A percentile compares a stretch with the other conserved stretches of the same genome.
phyloP scores from a whole-genome alignment of 2,113 vertebrate species.

The Emberiza fucata region DNA sequence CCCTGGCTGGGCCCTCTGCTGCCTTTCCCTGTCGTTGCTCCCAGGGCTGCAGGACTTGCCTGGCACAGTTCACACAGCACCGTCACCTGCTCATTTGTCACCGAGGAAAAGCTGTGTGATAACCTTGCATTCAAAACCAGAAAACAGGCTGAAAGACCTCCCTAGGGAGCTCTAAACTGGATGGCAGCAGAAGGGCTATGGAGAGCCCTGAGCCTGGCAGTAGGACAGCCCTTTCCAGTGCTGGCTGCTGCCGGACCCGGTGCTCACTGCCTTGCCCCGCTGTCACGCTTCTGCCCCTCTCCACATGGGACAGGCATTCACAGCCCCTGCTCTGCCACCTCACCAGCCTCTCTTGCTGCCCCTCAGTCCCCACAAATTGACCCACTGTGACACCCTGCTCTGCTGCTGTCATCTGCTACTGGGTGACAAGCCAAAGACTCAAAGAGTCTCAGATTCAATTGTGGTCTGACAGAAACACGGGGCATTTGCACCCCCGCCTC shows the following conservation, averaged over 20 bases:
- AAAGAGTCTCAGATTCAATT: background rate
- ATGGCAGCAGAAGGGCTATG: background rate
- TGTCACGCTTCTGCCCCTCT: background rate
- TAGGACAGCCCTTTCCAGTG: background rate
- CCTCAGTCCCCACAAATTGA: background rate
- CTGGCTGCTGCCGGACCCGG: background rate
- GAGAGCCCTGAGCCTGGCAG: background rate
- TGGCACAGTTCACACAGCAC: background rate
- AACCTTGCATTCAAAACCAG: background rate
- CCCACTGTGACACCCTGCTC: background rate
- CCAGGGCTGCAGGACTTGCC: background rate
- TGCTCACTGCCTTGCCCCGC: rapidly evolving
- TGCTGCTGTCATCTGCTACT: background rate
- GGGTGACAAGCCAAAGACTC: background rate
- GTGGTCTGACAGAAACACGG: background rate
- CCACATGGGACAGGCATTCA: rapidly evolving
- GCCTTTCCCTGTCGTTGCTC: background rate
- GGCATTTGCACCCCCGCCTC: background rate
- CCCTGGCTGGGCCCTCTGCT: background rate
- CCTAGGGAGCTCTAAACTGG: background rate
- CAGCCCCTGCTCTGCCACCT: background rate
- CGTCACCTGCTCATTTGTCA: background rate
- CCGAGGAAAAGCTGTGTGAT: background rate
- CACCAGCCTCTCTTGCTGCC: background rate
- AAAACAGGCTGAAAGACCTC: background rate